Conservation (phyloP, 1,140 invertebrate species). For the Papilio xuthus region DNA sequence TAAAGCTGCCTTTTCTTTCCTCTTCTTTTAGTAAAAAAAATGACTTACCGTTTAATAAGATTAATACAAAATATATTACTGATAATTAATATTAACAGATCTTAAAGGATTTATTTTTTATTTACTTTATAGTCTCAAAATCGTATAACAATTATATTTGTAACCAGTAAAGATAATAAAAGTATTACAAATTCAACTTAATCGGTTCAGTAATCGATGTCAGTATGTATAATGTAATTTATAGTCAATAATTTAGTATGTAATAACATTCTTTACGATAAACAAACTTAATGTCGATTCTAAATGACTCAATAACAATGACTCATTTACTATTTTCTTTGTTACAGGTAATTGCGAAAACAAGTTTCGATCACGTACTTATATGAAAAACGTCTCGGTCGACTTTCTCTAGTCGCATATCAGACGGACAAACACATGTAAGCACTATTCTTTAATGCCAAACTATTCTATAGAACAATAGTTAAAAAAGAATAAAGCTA, state of each 20-base stretch:
- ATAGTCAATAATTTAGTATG: neutral
- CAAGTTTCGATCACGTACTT: neutral
- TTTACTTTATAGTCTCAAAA: neutral
- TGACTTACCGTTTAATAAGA: neutral
- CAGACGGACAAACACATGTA: neutral
- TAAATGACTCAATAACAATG: slow-evolving; percentile 28
- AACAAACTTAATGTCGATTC: neutral
- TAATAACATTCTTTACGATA: neutral
- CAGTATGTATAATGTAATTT: slow-evolving; percentile 5
- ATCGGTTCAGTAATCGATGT: slow-evolving; percentile 11
- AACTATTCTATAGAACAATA: neutral
- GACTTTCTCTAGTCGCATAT: neutral
- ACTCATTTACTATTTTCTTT: slow-evolving; percentile 18
- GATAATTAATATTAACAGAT: neutral
- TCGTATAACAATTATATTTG: neutral
- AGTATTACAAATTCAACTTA: neutral
- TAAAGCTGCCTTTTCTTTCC: neutral
- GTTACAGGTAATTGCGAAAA: slow-evolving; percentile 31
- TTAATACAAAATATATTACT: neutral
- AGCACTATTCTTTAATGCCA: neutral
- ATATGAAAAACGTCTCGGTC: neutral
- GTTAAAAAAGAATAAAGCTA: neutral
- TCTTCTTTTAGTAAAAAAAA: neutral
- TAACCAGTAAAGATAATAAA: neutral
- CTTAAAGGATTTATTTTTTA: neutral